A percentile compares a stretch with the other conserved stretches of the same genome.
Evolutionary conservation across 2,888 invertebrate species (phyloP).

Genomic region (Eudiplozoon nipponicum): DNA sequence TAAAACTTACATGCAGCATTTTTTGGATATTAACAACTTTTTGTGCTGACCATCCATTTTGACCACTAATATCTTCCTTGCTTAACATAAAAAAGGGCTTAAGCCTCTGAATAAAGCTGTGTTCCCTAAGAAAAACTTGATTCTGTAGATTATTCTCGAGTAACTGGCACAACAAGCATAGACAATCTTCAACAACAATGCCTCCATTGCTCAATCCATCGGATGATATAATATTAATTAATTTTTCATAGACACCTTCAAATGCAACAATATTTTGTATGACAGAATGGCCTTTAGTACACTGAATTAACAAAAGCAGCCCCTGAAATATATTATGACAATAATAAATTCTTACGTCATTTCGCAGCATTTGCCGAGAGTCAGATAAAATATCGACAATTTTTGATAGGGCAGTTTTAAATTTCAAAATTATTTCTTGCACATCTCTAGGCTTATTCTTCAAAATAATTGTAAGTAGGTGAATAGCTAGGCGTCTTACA

Average conservation of each 20-base stretch:
- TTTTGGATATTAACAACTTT: constrained; percentile 67
- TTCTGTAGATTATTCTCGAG: constrained; percentile 76
- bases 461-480: constrained; percentile 52
- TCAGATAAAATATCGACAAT: constrained; percentile 78
- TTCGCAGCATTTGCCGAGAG: constrained; percentile 64
- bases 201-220: constrained; percentile 76
- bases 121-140: constrained; percentile 89
- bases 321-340: constrained; percentile 30
- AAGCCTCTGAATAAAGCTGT: constrained; percentile 60
- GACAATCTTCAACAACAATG: constrained; percentile 84
- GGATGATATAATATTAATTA: constrained; percentile 59
- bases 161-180: constrained; percentile 60
- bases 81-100: constrained; percentile 43
- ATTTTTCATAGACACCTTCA: constrained; percentile 76
- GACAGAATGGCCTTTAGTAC: constrained; percentile 72
- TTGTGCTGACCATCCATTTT: constrained; percentile 50
- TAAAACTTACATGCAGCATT: constrained; percentile 48
- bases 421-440: constrained; percentile 30
- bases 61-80: not conserved
- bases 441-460: constrained; percentile 38
- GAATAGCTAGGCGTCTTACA: constrained; percentile 57
- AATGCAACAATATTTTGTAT: constrained; percentile 96
- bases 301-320: constrained; percentile 50
- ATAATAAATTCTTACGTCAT: constrained; percentile 38
- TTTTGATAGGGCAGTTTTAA: constrained; percentile 61